Base-by-base conservation (phyloP, 2,113 vertebrate genomes). In the Lycaon pictus region DNA sequence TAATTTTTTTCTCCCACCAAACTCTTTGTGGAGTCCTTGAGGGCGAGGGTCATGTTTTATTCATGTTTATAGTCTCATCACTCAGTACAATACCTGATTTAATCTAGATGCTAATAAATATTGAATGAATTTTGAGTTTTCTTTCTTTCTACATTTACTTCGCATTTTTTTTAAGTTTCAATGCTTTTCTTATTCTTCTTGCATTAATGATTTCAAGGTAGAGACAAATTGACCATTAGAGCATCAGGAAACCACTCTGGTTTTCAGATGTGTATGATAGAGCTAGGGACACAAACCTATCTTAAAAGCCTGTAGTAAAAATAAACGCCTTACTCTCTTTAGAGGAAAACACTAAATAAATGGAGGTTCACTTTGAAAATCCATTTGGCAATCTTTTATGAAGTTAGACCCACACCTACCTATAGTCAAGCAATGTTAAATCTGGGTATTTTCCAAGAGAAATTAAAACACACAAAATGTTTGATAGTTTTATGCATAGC, bases 41-140 rank as follows among this genome's bases (percentile, higher is more conserved):
- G 63, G 63, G 53, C 58, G 69, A 84, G 65, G 55, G 65, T 65
- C 48, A 56, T 58, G 29, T 90, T 87, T 86, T 72, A 93, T 74
- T 86, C 89, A 86, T 60, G 11, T 17, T 84, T 96, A 95, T 19
- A 67, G 51, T 65, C 35, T 83, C 79, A 90, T 60, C 56, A 22
- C 60, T 71, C 71, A 87, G 37, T 16, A 48, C 2, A 48, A 51
- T 58, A 51, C 29, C 71, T 71, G 35, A 88, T 53, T 83, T 62
- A 85, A 80, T 76, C 77, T 84, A 85, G 35, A 88, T 29, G 12
- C 25, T 94, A 74, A 87, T 87, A 82, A 95, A 86, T 72, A 51
- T 11, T 94, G 17, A 83, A 86, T 48, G 29, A 58, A 87, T 79
- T 96, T 74, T 92, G 29, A 89, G 53, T 89, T 92, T 84, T 86